These are phyloP conservation scores for Zoanthus solanderi DNA, from an alignment of 92 coral and sea anemone species.

Conservation along the genomic window DNA sequence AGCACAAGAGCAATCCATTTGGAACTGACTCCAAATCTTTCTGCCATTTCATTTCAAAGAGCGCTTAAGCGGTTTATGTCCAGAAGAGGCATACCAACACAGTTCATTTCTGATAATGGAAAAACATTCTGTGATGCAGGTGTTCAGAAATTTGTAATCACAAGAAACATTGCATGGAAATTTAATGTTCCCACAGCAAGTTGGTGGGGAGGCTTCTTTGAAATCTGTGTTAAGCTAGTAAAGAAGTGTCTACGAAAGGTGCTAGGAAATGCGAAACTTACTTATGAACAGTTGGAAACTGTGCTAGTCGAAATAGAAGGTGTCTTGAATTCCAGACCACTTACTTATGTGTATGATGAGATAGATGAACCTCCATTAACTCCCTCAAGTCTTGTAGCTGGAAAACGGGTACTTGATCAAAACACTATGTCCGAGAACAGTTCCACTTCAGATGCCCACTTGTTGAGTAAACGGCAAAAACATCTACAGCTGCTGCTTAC, in stretches of 20 bases:
- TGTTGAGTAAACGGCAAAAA: no score
- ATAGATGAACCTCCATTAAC: no score
- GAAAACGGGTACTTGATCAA: no score
- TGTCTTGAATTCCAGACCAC: no score
- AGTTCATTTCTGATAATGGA: conserved; percentile 43
- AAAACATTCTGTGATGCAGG: conserved; percentile 48
- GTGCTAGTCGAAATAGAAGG: no score
- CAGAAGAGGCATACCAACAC: conserved; percentile 52
- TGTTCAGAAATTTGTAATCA: conserved; percentile 36
- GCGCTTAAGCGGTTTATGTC: conserved; percentile 51
- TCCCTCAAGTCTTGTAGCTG: no score
- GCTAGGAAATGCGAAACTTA: conserved; percentile 45
- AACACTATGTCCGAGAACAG: no score
- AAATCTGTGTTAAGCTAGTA: conserved; percentile 48
- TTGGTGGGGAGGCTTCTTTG: conserved; percentile 65
- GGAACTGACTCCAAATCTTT: conserved; percentile 55
- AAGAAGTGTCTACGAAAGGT: conserved; percentile 10
- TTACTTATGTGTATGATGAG: no score
- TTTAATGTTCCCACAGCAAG: conserved; percentile 50
- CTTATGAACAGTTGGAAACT: no score
- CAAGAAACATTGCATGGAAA: conserved; percentile 47
- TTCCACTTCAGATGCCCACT: no score
- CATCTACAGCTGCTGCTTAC: no score
- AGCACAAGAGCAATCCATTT: conserved; percentile 16
- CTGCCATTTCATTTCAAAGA: conserved; percentile 49